Base-by-base conservation (phyloP, 2,797 vertebrate genomes). In the Mus spretus region DNA sequence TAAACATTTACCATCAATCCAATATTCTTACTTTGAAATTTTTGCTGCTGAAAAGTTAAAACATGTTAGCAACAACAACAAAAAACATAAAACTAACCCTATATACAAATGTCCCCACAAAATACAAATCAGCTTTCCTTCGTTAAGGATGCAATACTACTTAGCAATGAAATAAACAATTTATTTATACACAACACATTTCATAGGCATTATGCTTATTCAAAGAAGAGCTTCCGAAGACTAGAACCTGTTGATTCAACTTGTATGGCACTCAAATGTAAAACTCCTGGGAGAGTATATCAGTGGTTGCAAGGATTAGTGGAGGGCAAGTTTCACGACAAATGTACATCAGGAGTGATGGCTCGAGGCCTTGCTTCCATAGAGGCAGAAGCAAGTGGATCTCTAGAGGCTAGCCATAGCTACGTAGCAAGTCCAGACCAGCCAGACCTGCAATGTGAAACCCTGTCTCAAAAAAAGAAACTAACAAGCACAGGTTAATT, bases 11-110 rank as follows among this genome's bases (percentile, higher is more conserved):
- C 7, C 50, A 87, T 37, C 53, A 50, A 86, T 5, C 31, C 53
- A 78, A 53, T 7, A 65, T 65, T 81, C 65, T 91, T 53, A 78
- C 44, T 61, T 72, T 59, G 67, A 26, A 5, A 59, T 34, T 86
- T 57, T 86, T 57, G 65, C 63, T 81, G 26, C 22, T 82, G 8
- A 89, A 13, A 91, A 93, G 91, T 63, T 77, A 82, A 93, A 93
- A 89, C 13, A 91, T 44, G 20, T 26, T 89, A 9, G 90, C 86
- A 10, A 91, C 72, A 81, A 13, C 59, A 88, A 91, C 10, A n/a
- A 19, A 1, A 70, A 34, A 4, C 17, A 70, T 17, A 72, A 72
- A 37, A 37, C 0, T 15, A 72, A 86, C 90, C 3, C 17, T 67
- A 65, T 53, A 90, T 7, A 55, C 50, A 89, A 74, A 55, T 82